Conservation (phyloP, 2,113 vertebrate species). For the Varanus komodoensis region DNA sequence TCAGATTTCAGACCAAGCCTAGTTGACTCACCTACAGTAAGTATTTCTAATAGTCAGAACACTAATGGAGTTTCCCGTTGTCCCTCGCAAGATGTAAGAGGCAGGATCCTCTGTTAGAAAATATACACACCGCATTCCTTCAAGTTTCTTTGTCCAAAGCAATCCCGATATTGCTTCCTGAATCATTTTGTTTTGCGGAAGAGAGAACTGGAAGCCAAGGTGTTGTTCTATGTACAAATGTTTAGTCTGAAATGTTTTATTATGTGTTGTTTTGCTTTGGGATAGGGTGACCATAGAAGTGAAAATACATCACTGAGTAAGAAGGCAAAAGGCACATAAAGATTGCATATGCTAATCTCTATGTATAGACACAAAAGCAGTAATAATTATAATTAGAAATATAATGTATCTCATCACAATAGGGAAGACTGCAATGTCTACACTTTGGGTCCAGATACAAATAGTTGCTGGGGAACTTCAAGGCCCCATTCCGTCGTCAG, state of each 20-base stretch:
- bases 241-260: background rate
- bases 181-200: background rate
- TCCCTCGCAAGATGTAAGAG: background rate
- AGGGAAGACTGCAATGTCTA: too few species aligned
- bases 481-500: too few species aligned
- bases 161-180: background rate
- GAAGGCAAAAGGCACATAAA: too few species aligned
- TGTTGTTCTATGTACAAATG: background rate
- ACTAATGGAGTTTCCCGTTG: background rate
- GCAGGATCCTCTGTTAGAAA: background rate
- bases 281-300: too few species aligned
- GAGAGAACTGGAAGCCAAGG: background rate
- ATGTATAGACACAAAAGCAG: too few species aligned
- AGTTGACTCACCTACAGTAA: conserved; percentile 1
- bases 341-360: too few species aligned
- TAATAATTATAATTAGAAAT: too few species aligned
- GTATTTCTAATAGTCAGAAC: background rate
- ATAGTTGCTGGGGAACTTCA: too few species aligned
- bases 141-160: background rate
- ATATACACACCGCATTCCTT: background rate
- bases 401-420: too few species aligned
- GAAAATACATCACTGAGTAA: too few species aligned
- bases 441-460: too few species aligned
- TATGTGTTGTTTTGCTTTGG: too few species aligned
- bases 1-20: background rate